Evolutionary conservation across 2,888 invertebrate genomes (phyloP).

Genomic region (Ophioninae sp.): DNA sequence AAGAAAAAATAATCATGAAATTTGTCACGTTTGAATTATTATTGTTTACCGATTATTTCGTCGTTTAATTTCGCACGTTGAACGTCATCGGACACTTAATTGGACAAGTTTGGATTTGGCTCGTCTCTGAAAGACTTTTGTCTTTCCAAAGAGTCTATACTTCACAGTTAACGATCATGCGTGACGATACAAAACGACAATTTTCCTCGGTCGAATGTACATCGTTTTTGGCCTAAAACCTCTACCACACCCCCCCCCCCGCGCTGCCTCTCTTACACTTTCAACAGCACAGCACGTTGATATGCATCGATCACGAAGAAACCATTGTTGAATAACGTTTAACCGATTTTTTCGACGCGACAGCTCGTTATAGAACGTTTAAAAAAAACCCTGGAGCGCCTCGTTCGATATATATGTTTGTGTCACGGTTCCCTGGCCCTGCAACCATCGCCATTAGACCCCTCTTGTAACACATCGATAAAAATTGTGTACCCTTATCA

Average conservation of each 20-base stretch:
- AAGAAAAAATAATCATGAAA: no score
- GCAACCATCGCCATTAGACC: not conserved
- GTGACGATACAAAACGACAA: constrained; percentile 13
- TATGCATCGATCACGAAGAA: constrained; percentile 53
- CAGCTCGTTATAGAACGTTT: constrained; percentile 44
- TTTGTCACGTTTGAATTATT: no score
- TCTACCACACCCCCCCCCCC: constrained; percentile 2
- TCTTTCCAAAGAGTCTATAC: not conserved
- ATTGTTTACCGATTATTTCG: not conserved
- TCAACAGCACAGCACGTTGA: constrained; percentile 59
- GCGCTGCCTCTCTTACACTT: not conserved
- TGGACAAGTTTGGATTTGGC: constrained; percentile 1
- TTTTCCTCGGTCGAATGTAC: constrained; percentile 45
- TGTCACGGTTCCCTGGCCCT: constrained; percentile 22
- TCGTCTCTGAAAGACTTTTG: not conserved
- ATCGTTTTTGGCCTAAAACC: not conserved
- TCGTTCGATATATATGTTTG: constrained; percentile 43
- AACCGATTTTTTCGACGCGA: constrained; percentile 49
- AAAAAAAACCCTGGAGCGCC: constrained; percentile 49
- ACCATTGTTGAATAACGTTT: constrained; percentile 7
- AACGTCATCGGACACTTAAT: not conserved
- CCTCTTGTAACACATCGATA: constrained; percentile 20
- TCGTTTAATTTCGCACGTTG: not conserved
- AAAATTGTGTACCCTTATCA: not conserved
- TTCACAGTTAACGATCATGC: not conserved